phyloP scores from a whole-genome alignment of 2,888 invertebrate species.

The Eugnorisma glareosa region DNA sequence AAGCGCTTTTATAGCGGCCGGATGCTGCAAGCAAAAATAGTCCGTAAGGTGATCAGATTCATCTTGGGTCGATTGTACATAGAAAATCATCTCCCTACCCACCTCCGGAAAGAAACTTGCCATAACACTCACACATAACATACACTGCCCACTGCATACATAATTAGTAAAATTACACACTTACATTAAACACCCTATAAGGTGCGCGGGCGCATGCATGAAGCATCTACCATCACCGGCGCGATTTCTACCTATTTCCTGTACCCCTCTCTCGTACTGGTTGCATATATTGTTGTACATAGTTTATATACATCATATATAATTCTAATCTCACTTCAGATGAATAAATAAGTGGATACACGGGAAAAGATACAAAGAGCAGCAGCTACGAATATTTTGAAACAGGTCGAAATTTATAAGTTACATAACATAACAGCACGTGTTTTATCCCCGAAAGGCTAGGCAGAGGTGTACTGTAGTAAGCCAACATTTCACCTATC shows the following conservation, averaged over 20 bases:
- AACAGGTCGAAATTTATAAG: not conserved
- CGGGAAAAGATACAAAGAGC: not conserved
- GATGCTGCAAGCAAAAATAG: no score
- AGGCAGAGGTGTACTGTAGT: not conserved
- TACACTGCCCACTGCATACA: slow-evolving; percentile 12
- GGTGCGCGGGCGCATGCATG: slow-evolving; percentile 40
- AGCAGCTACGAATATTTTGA: not conserved
- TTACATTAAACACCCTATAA: slow-evolving; percentile 45
- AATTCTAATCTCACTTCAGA: not conserved
- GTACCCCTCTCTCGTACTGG: slow-evolving; percentile 21
- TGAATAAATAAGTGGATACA: not conserved
- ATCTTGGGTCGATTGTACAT: no score
- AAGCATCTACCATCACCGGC: slow-evolving; percentile 39
- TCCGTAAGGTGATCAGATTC: no score
- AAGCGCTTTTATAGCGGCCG: no score
- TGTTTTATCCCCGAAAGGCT: not conserved
- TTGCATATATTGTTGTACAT: not conserved
- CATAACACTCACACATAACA: slow-evolving; percentile 5
- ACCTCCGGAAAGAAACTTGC: slow-evolving; percentile 5
- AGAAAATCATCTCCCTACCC: not conserved
- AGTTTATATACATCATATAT: not conserved
- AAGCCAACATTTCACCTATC: not conserved
- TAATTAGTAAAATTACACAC: slow-evolving; percentile 33
- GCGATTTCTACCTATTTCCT: slow-evolving; percentile 63
- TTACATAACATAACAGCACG: not conserved